Evolutionary conservation across 2,888 invertebrate genomes (phyloP), one percentile per base, ranked within the genome.

Genomic region (Margaritifera margaritifera): DNA sequence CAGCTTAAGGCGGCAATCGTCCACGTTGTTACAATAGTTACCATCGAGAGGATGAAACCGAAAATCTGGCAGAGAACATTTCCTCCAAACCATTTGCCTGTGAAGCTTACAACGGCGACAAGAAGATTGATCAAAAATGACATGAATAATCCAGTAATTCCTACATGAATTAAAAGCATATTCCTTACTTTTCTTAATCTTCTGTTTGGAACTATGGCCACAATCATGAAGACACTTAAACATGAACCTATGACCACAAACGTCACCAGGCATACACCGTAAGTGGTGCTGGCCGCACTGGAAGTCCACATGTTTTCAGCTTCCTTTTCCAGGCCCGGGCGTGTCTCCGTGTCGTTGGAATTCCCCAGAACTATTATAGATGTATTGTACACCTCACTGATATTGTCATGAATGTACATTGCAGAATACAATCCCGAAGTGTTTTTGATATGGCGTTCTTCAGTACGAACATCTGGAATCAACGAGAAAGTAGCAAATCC

Each of bases 1-100:
- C 85, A 86, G 71, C 85, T 85, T 50, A 86, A 71, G 3, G 85
- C 85, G 1, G 85, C 80, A 8, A 86, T 84, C 0, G 83, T 84
- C 83, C 83, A 83, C 15, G 78, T 74, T 19, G 80, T 78, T 6
- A 79, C 79, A 19, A 79, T 64, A 1, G 81, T 81, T 15, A 81
- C 77, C 27, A 79, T 70, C 0, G 81, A 79, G 24, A 79, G 69
- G 18, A 80, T 61, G 63, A 80, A 81, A 64, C 80, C 83, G 68
- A 80, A 82, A 5, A 80, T 74, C 56, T 84, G 79, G 68, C 83
- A 84, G 20, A 77, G 61, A 20, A 78, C 65, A 5, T 76, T 50
- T 15, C 82, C 82, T 27, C 83, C 83, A 20, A 80, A 62, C 83
- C 83, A 82, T 55, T 71, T 67, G 24, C 81, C 79, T 2, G 76